These are phyloP conservation scores for Aplidium turbinatum DNA, from an alignment of 23 tunicate genomes.

Conservation along the genomic window DNA sequence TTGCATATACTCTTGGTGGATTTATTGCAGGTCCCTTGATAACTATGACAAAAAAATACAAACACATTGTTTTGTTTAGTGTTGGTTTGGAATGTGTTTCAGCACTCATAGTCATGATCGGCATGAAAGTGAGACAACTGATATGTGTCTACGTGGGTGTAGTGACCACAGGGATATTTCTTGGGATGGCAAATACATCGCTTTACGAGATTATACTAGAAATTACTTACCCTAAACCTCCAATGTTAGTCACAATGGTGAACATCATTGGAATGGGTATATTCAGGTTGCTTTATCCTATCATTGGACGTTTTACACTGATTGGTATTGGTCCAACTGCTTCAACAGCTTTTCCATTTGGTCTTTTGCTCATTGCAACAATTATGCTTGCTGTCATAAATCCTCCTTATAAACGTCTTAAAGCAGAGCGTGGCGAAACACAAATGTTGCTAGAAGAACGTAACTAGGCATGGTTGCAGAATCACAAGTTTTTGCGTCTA, in stretches of 20 bases:
- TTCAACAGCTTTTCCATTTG: constrained; percentile 31
- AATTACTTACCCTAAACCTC: constrained; percentile 59
- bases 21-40: constrained; percentile 62
- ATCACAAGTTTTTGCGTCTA: no score
- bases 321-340: constrained; percentile 38
- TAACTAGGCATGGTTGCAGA: no score
- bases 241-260: constrained; percentile 66
- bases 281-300: constrained; percentile 56
- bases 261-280: constrained; percentile 60
- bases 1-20: constrained; percentile 49
- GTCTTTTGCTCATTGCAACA: constrained; percentile 21
- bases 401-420: constrained; percentile 29
- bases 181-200: constrained; percentile 57
- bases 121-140: constrained; percentile 19
- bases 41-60: constrained; percentile 48
- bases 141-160: constrained; percentile 53
- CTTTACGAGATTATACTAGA: constrained; percentile 50
- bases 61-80: constrained; percentile 38
- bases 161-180: constrained; percentile 31
- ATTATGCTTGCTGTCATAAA: constrained; percentile 36
- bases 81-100: constrained; percentile 36
- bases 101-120: constrained; percentile 29
- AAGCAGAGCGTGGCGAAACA: constrained; percentile 11
- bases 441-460: neutral
- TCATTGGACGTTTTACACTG: constrained; percentile 47